Evolutionary conservation across 2,888 invertebrate genomes (phyloP), one percentile per base, ranked within the genome.

Genomic region (Subacronicta megacephala): DNA sequence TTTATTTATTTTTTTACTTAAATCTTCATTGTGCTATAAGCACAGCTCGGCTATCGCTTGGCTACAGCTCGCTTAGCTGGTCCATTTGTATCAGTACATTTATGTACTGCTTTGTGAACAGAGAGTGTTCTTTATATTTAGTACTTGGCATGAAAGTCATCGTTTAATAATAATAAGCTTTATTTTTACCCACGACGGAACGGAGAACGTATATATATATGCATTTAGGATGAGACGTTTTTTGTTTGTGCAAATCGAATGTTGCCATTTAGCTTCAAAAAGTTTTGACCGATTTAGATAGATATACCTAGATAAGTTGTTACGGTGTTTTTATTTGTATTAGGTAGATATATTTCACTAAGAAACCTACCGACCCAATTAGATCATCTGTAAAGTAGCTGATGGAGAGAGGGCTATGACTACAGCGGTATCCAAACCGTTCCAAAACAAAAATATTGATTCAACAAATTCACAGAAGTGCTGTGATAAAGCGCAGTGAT

Each of bases 401-500:
- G n/a, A n/a, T n/a, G 44, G 13, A 6, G 3, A 31, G 7, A 20
- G 29, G 23, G 16, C 47, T 41, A 35, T 36, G 10, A 36, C 12
- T 12, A 13, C 31, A 9, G 3, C 33, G 10, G 13, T 35, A 35
- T 15, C 18, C 23, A 12, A 47, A 3, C 35, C 10, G 18, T 18
- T 35, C 41, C n/a, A 44, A 61, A 53, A 53, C 49, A 55, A 63
- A 26, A 54, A 43, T 17, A 60, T 42, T 59, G 63, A 68, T 53
- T 67, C 67, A 63, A 31, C 40, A 17, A 31, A 26, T 67, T 67
- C 64, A 41, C 45, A 35, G 60, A 68, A 63, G 33, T 37, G 20
- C n/a, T n/a, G n/a, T n/a, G n/a, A n/a, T n/a, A n/a, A n/a, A n/a
- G n/a, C n/a, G n/a, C n/a, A n/a, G n/a, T n/a, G n/a, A n/a, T n/a